Evolutionary conservation across 1,140 invertebrate species (phyloP).

Genomic region (Diuraphis noxia): DNA sequence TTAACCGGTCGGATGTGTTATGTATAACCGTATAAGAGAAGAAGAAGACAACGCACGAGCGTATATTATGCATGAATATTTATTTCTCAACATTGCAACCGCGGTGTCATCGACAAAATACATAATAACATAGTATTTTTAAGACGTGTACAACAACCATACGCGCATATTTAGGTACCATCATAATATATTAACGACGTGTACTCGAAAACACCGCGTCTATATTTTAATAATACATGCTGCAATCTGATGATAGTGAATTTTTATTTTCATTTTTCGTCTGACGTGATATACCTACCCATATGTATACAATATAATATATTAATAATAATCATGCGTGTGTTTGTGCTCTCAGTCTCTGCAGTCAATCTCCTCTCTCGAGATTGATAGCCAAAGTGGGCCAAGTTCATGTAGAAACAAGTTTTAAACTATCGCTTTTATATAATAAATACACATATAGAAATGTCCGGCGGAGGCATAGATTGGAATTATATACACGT

Average conservation of each 20-base stretch:
- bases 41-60: not conserved
- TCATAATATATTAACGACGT: not conserved
- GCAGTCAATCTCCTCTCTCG: not conserved
- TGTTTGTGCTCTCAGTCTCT: not conserved
- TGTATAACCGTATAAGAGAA: too few species aligned
- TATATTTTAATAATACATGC: not conserved
- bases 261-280: not conserved
- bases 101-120: not conserved
- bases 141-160: not conserved
- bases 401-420: constrained; percentile 33
- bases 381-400: constrained; percentile 24
- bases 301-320: not conserved
- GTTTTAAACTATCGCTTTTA: constrained; percentile 41
- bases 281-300: not conserved
- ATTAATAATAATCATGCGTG: not conserved
- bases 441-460: not conserved
- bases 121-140: not conserved
- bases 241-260: not conserved
- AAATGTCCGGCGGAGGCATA: not conserved
- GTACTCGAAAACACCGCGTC: not conserved
- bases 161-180: not conserved
- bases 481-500: not conserved
- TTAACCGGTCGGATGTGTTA: not conserved
- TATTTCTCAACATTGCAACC: not conserved
- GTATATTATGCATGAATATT: not conserved